Percentiles rank a stretch among this genome's conserved stretches.
These are phyloP conservation scores for Cephus runcator DNA, from an alignment of 2,888 invertebrate species.

Conservation along the genomic window DNA sequence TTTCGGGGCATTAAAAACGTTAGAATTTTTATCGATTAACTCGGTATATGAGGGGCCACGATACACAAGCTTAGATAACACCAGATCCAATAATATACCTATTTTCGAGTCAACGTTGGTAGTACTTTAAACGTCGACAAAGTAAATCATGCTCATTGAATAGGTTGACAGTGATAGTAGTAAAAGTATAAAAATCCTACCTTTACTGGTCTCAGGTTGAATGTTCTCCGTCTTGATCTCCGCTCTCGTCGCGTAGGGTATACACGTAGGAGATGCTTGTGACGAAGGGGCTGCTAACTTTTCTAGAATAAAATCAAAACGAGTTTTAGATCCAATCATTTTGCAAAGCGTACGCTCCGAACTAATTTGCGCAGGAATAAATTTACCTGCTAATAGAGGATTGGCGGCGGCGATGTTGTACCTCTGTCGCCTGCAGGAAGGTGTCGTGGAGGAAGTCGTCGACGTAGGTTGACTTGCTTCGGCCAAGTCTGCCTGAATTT, in stretches of 20 bases:
- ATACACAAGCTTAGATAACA: too few relatives aligned
- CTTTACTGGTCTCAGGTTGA: constrained; percentile 58
- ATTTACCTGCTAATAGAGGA: constrained; percentile 85
- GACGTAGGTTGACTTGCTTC: constrained; percentile 66
- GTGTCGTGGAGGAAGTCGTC: constrained; percentile 67
- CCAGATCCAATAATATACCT: too few relatives aligned
- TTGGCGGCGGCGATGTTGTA: constrained; percentile 88
- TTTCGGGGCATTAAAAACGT: too few relatives aligned
- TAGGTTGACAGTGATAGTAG: too few relatives aligned
- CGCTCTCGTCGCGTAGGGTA: constrained; percentile 55
- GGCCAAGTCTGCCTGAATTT: constrained; percentile 71
- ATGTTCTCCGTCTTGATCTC: constrained; percentile 61
- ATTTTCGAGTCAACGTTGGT: background rate
- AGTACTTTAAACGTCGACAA: constrained; percentile 29
- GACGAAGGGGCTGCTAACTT: constrained; percentile 66
- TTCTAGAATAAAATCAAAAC: constrained; percentile 51
- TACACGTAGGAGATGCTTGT: constrained; percentile 59
- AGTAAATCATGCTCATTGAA: constrained; percentile 6
- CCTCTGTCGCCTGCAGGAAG: constrained; percentile 70
- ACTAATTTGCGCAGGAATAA: background rate
- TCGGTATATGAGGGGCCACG: too few relatives aligned
- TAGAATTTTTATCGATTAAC: too few relatives aligned
- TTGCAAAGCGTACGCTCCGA: too few relatives aligned
- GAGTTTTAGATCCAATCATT: too few relatives aligned
- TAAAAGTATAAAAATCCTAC: constrained; percentile 37